Percentiles rank a stretch among this genome's conserved stretches.
Conservation (phyloP, 2,797 vertebrate genomes). For the Holocentrus rufus region DNA sequence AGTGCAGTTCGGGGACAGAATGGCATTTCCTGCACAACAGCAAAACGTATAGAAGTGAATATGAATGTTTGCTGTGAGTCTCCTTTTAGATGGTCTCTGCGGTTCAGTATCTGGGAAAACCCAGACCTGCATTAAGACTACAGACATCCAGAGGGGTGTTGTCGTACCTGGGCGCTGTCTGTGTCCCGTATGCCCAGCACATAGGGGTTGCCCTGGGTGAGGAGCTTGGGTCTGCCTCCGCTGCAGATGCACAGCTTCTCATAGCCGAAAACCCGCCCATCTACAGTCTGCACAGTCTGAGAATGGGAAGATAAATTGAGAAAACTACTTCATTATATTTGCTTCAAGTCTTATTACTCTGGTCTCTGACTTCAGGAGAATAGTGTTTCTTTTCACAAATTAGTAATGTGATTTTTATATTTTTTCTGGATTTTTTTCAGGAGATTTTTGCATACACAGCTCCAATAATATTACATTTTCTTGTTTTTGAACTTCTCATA, state of each 20-base stretch:
- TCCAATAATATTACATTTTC: too few species aligned
- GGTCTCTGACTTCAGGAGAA: not conserved
- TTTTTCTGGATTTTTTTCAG: too few species aligned
- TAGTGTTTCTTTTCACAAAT: not conserved
- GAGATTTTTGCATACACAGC: too few species aligned
- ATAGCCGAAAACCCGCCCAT: constrained; percentile 82
- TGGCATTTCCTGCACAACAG: too few species aligned
- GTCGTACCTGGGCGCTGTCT: constrained; percentile 91
- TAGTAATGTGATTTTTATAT: not conserved
- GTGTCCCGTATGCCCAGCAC: constrained; percentile 96
- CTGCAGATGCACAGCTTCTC: constrained; percentile 93
- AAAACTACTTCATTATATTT: not conserved
- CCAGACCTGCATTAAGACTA: not conserved
- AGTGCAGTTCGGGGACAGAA: too few species aligned
- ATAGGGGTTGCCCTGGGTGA: constrained; percentile 84
- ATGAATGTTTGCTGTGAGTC: not conserved
- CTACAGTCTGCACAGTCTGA: constrained; percentile 87
- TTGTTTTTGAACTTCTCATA: not conserved
- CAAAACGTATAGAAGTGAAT: too few species aligned
- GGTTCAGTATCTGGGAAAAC: not conserved
- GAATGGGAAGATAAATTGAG: not conserved
- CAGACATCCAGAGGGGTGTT: not conserved
- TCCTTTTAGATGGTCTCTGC: too few species aligned
- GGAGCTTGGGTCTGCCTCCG: constrained; percentile 90
- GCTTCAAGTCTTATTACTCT: not conserved